Conservation (phyloP, 2,797 vertebrate genomes). For the Bradypus variegatus region DNA sequence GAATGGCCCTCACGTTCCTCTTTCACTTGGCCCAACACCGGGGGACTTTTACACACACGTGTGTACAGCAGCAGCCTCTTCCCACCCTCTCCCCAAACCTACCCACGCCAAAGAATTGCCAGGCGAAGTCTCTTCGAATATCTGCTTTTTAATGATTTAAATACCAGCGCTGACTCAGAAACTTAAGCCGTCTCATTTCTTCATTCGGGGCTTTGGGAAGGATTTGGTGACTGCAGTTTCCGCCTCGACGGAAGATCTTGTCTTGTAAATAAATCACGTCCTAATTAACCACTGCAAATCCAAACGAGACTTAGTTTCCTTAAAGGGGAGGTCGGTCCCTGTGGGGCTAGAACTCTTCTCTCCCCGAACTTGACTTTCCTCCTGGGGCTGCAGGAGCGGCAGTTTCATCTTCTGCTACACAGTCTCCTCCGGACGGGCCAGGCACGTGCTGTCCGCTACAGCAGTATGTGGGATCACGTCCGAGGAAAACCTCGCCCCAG, state of each 20-base stretch:
- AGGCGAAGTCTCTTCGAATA: constrained; percentile 41
- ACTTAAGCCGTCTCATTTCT: constrained; percentile 48
- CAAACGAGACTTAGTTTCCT: constrained; percentile 44
- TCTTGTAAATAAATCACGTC: constrained; percentile 59
- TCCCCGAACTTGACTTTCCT: constrained; percentile 48
- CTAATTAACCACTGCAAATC: constrained; percentile 71
- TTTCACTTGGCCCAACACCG: neutral
- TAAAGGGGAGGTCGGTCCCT: neutral
- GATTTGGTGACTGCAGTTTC: constrained; percentile 48
- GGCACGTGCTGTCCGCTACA: constrained; percentile 22
- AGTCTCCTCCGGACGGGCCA: neutral
- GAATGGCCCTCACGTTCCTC: neutral
- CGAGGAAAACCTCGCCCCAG: neutral
- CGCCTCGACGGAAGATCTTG: constrained; percentile 42
- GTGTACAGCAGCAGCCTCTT: rapidly evolving
- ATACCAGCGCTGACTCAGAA: constrained; percentile 48
- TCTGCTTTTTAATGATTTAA: constrained; percentile 67
- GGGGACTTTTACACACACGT: rapidly evolving
- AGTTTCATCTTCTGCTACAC: neutral
- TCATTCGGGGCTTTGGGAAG: constrained; percentile 58
- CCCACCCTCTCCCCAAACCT: rapidly evolving
- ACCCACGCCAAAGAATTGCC: constrained; percentile 41
- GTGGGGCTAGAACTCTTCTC: neutral
- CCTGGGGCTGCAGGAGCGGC: constrained; percentile 48
- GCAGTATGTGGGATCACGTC: neutral